A percentile compares a stretch with the other conserved stretches of the same genome.
phyloP scores from a whole-genome alignment of 2,888 invertebrate genomes.

The Antitype chi region DNA sequence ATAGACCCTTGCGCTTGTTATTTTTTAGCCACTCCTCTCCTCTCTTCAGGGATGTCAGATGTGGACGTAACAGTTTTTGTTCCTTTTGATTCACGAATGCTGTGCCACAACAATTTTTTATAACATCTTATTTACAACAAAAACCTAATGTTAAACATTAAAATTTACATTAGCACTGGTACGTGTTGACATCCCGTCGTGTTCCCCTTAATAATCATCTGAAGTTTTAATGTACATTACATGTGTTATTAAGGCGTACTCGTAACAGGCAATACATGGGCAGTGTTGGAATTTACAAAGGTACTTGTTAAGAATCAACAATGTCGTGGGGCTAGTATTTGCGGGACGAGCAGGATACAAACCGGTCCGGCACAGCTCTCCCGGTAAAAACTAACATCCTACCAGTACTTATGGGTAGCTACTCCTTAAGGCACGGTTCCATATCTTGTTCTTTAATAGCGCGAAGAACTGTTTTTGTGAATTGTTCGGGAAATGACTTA shows the following conservation, averaged over 20 bases:
- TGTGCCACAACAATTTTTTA: background rate
- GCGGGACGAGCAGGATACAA: constrained; percentile 83
- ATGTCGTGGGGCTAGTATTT: constrained; percentile 78
- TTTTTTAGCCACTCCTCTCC: no score
- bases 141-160: constrained; percentile 10
- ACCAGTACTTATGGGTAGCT: constrained; percentile 66
- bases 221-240: constrained; percentile 51
- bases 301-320: constrained; percentile 71
- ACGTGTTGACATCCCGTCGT: constrained; percentile 29
- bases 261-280: constrained; percentile 53
- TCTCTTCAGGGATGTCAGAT: background rate
- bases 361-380: constrained; percentile 80
- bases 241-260: constrained; percentile 60
- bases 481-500: constrained; percentile 14
- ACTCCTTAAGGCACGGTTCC: constrained; percentile 58
- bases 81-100: background rate
- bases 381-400: constrained; percentile 79
- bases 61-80: constrained; percentile 7
- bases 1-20: no score
- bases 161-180: constrained; percentile 10
- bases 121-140: background rate
- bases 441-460: constrained; percentile 45
- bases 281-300: constrained; percentile 72
- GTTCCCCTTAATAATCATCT: constrained; percentile 30
- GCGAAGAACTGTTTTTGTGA: constrained; percentile 3